Evolutionary conservation across 2,888 invertebrate genomes (phyloP).

Genomic region (Amiota minor): DNA sequence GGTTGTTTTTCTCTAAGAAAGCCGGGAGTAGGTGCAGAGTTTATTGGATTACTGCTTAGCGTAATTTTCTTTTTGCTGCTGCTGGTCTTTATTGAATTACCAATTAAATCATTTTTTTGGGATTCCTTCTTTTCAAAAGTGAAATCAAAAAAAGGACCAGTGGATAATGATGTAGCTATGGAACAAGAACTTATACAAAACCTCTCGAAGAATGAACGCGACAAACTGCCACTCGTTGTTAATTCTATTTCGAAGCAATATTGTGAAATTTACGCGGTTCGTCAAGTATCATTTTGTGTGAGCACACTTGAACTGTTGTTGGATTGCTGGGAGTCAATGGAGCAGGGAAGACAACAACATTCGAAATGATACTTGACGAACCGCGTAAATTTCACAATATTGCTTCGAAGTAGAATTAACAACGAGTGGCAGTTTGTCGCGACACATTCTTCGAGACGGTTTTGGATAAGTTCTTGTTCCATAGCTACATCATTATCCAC

Average conservation of each 20-base stretch:
- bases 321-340: too few relatives aligned
- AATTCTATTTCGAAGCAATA: background rate
- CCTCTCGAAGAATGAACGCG: background rate
- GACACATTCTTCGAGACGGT: background rate
- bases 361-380: background rate
- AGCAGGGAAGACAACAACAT: too few relatives aligned
- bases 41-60: background rate
- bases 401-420: background rate
- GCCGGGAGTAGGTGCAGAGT: too few relatives aligned
- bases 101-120: background rate
- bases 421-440: background rate
- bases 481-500: background rate
- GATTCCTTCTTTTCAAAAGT: too few relatives aligned
- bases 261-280: background rate
- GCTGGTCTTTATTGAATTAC: background rate
- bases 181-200: background rate
- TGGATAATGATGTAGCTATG: background rate
- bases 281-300: conserved; percentile 89
- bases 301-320: conserved; percentile 88
- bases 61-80: background rate
- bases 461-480: background rate
- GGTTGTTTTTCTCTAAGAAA: too few relatives aligned
- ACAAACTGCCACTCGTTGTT: conserved; percentile 1
- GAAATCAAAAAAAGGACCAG: too few relatives aligned
- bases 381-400: background rate